Conservation (phyloP, 2,797 vertebrate genomes). For the Ataeniobius toweri region DNA sequence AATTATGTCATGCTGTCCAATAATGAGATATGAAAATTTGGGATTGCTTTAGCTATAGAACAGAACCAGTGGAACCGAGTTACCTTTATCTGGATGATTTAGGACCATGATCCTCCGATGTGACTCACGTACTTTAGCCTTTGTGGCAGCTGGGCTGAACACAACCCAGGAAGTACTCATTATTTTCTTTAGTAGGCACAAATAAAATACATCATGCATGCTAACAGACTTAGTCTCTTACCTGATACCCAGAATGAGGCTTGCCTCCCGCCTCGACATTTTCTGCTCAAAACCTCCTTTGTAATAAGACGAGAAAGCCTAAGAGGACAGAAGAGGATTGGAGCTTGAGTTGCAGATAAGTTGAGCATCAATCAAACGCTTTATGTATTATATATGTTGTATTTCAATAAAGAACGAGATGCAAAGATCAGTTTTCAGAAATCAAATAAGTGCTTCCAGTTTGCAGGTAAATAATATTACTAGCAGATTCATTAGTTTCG, state of each 20-base stretch:
- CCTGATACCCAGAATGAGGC: slow-evolving; percentile 81
- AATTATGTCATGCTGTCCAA: neutral
- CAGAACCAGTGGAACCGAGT: neutral
- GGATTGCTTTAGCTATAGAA: neutral
- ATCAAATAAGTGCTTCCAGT: neutral
- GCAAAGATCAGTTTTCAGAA: neutral
- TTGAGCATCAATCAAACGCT: neutral
- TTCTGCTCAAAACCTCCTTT: slow-evolving; percentile 83
- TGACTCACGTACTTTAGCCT: slow-evolving; percentile 86
- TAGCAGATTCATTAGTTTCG: too few species aligned
- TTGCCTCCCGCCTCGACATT: slow-evolving; percentile 80
- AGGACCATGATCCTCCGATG: slow-evolving; percentile 91
- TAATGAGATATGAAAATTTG: neutral
- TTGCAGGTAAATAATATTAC: too few species aligned
- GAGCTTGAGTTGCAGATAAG: neutral
- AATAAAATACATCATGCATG: neutral
- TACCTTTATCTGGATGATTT: slow-evolving; percentile 97
- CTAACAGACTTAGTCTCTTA: slow-evolving; percentile 33
- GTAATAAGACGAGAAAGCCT: slow-evolving; percentile 78
- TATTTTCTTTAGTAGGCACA: neutral
- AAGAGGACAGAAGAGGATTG: slow-evolving; percentile 9
- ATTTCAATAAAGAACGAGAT: neutral
- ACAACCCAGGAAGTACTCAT: slow-evolving; percentile 55
- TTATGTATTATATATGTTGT: neutral
- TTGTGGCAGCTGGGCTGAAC: slow-evolving; percentile 85